Evolutionary conservation across 2,888 invertebrate genomes (phyloP).

Genomic region (Hemaris fuciformis): DNA sequence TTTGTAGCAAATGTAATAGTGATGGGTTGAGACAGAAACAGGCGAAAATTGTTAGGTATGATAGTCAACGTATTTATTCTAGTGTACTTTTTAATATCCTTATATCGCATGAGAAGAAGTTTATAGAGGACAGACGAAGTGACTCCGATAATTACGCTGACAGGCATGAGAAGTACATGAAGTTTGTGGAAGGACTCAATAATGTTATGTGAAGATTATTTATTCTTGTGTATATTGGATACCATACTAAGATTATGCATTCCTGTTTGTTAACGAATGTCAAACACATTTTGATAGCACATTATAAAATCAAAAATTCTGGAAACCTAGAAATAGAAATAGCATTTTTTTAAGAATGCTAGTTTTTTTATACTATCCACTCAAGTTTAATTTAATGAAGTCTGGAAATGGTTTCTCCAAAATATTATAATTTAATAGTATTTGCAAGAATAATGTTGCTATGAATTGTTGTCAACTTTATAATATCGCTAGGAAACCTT

Average conservation of each 20-base stretch:
- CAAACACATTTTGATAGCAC: not conserved
- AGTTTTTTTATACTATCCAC: not conserved
- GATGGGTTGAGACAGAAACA: constrained; percentile 60
- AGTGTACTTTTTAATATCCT: constrained; percentile 73
- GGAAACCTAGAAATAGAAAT: not conserved
- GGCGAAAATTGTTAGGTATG: constrained; percentile 64
- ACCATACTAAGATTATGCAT: not conserved
- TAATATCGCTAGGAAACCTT: not conserved
- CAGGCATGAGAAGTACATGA: constrained; percentile 78
- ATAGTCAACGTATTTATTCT: constrained; percentile 65
- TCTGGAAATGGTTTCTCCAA: not conserved
- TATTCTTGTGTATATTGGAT: not conserved
- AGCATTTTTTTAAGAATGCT: not conserved
- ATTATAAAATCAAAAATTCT: not conserved
- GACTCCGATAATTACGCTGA: constrained; percentile 71
- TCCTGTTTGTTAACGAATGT: not conserved
- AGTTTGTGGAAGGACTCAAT: constrained; percentile 73
- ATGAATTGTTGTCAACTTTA: not conserved
- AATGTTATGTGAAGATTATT: constrained; percentile 42
- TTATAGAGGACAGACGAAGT: constrained; percentile 61
- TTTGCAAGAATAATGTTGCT: not conserved
- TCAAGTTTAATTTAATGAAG: not conserved
- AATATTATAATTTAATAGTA: not conserved
- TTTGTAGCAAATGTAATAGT: constrained; percentile 53
- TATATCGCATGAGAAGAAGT: constrained; percentile 66